These are phyloP conservation scores for Cyphomyrus discorhynchus DNA, from an alignment of 2,113 vertebrate genomes.

Conservation along the genomic window DNA sequence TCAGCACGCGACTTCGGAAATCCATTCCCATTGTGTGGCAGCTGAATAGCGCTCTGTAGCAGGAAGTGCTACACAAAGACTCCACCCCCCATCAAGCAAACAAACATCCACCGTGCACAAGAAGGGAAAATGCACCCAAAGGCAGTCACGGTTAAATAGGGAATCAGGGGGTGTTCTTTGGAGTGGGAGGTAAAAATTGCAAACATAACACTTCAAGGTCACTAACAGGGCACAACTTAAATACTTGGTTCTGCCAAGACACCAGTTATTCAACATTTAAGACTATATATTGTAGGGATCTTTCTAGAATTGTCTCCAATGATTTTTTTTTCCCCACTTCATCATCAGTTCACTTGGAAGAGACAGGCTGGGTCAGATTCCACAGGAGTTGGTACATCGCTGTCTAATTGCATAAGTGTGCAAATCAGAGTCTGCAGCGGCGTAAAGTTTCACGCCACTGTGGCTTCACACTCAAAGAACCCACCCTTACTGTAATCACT, in stretches of 20 bases:
- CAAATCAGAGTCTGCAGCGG: background rate
- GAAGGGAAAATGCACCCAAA: background rate
- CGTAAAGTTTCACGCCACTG: background rate
- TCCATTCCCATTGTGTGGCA: constrained; percentile 39
- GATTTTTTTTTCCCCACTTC: background rate
- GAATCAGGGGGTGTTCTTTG: background rate
- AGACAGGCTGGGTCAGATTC: background rate
- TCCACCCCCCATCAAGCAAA: background rate
- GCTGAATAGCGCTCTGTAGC: constrained; percentile 35
- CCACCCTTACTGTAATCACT: background rate
- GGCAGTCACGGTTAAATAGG: background rate
- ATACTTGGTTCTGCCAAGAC: background rate
- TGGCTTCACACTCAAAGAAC: background rate
- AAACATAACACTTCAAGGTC: background rate
- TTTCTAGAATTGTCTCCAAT: background rate
- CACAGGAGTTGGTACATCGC: background rate
- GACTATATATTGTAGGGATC: background rate
- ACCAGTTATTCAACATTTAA: background rate
- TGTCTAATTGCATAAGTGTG: background rate
- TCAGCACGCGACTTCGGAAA: constrained; percentile 43
- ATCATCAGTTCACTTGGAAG: background rate
- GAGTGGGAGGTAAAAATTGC: background rate
- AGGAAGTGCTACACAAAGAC: background rate
- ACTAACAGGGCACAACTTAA: background rate
- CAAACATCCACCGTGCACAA: background rate